These are phyloP conservation scores for Incurvaria masculella DNA, from an alignment of 2,888 invertebrate genomes.

Conservation along the genomic window DNA sequence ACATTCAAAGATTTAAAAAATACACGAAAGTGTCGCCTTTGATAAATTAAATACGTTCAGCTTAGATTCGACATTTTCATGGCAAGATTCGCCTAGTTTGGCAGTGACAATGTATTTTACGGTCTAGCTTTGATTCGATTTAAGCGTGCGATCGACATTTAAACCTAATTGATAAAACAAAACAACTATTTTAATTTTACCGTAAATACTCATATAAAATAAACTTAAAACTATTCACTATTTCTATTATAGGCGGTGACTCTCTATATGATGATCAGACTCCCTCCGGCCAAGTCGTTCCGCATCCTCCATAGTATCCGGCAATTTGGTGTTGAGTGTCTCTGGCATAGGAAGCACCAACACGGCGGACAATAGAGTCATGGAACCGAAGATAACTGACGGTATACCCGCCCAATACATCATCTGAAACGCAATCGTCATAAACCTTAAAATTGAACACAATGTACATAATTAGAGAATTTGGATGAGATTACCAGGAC, in stretches of 20 bases:
- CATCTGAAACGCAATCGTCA: constrained; percentile 18
- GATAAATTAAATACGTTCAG: too few relatives aligned
- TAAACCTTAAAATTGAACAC: too few relatives aligned
- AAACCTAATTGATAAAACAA: not conserved
- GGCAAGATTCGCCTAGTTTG: too few relatives aligned
- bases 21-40: too few relatives aligned
- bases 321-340: constrained; percentile 49
- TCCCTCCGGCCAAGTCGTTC: constrained; percentile 43
- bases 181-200: constrained; percentile 8
- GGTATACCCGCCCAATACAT: constrained; percentile 34
- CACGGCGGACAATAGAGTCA: constrained; percentile 45
- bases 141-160: not conserved
- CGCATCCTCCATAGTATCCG: constrained; percentile 57
- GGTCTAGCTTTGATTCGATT: too few relatives aligned
- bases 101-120: too few relatives aligned
- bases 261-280: too few relatives aligned
- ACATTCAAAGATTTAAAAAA: too few relatives aligned
- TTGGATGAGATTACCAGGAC: too few relatives aligned
- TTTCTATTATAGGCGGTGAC: too few relatives aligned
- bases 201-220: constrained; percentile 37
- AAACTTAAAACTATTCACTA: constrained; percentile 17
- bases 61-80: too few relatives aligned
- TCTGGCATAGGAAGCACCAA: constrained; percentile 56
- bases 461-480: too few relatives aligned
- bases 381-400: constrained; percentile 44